Percentiles rank a stretch among this genome's conserved stretches.
phyloP scores from a whole-genome alignment of 2,113 vertebrate genomes.

The Mionectes macconnelli region DNA sequence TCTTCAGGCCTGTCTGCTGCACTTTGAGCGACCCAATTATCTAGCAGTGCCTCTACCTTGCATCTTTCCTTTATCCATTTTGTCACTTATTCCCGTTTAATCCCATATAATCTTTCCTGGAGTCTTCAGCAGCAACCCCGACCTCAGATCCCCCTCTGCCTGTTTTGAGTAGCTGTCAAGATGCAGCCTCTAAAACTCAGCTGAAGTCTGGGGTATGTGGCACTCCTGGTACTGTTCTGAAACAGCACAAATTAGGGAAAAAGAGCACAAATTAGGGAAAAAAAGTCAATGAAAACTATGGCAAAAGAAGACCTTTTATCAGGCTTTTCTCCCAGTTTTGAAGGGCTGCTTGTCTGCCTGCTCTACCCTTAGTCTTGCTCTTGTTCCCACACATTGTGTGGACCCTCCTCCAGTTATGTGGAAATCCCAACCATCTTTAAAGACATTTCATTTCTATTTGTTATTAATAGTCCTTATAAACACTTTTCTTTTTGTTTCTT shows the following conservation, averaged over 20 bases:
- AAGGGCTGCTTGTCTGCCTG: not conserved
- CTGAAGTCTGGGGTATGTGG: not conserved
- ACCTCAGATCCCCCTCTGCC: not conserved
- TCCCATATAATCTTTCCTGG: not conserved
- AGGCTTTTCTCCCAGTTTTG: rapidly evolving
- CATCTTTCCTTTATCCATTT: not conserved
- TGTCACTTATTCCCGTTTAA: not conserved
- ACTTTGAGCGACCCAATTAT: not conserved
- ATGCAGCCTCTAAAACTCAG: not conserved
- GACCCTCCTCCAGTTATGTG: not conserved
- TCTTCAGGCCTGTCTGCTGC: not conserved
- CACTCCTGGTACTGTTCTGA: not conserved
- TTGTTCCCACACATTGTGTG: not conserved
- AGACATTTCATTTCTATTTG: not conserved
- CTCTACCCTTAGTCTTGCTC: not conserved
- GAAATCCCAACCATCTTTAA: not conserved
- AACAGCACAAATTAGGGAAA: not conserved
- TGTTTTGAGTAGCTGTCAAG: not conserved
- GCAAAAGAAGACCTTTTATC: not conserved
- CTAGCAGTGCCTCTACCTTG: not conserved
- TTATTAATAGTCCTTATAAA: not conserved
- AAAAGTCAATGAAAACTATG: not conserved
- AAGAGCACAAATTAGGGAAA: too few relatives aligned
- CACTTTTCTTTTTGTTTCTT: not conserved
- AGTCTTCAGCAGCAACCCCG: not conserved